phyloP scores from a whole-genome alignment of 2,113 vertebrate genomes.

The Cynocephalus volans region DNA sequence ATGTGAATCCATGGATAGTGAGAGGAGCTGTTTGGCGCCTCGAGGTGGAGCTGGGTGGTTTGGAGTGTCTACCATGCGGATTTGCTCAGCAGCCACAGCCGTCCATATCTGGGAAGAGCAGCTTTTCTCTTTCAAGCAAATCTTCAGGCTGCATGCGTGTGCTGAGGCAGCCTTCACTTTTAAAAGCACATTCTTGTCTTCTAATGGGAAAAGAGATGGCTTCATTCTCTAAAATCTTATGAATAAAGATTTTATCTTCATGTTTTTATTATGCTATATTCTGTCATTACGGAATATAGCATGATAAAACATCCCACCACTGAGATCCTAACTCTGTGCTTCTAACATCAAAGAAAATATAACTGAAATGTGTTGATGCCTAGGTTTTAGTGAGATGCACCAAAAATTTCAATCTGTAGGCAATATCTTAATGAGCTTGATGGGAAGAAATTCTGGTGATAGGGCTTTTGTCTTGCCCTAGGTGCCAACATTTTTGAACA shows the following conservation, averaged over 20 bases:
- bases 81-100: not conserved
- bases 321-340: not conserved
- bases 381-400: not conserved
- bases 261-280: not conserved
- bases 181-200: not conserved
- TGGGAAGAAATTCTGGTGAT: conserved; percentile 17
- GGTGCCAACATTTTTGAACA: not conserved
- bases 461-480: not conserved
- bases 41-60: not conserved
- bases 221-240: not conserved
- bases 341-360: not conserved
- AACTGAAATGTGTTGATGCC: not conserved
- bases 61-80: not conserved
- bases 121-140: not conserved
- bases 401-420: not conserved
- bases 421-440: not conserved
- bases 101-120: not conserved
- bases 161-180: not conserved
- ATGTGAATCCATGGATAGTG: too few relatives aligned
- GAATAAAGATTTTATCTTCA: not conserved
- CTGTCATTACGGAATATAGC: not conserved
- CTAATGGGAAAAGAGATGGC: not conserved
- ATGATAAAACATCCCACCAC: too few relatives aligned
- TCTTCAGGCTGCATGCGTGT: not conserved
- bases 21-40: not conserved